Conservation (phyloP, 2,113 vertebrate species). For the Ailuropoda melanoleuca region DNA sequence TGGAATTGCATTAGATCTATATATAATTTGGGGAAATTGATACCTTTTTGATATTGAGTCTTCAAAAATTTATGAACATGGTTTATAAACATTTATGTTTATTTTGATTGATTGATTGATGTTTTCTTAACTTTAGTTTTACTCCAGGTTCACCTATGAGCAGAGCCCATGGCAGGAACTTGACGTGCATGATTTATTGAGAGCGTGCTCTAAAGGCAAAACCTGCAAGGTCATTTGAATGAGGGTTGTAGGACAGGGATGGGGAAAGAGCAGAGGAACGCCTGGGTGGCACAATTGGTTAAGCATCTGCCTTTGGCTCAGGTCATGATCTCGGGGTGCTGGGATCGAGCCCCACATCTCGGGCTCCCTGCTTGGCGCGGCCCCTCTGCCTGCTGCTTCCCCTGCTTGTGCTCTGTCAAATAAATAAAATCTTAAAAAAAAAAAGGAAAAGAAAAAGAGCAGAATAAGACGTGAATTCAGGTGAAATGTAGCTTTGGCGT, state of each 20-base stretch:
- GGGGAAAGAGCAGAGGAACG: neutral
- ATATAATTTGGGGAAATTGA: neutral
- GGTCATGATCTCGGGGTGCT: too few relatives aligned
- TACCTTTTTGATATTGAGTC: neutral
- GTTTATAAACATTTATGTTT: neutral
- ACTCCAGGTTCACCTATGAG: neutral
- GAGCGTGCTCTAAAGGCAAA: neutral
- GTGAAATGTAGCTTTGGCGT: neutral
- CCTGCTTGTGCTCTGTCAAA: too few relatives aligned
- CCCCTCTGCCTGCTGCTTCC: too few relatives aligned
- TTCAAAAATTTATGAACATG: neutral
- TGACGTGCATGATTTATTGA: neutral
- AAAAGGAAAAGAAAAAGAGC: neutral
- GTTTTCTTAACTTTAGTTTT: neutral
- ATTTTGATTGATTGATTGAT: neutral
- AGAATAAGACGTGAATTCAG: neutral
- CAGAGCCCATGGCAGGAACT: neutral
- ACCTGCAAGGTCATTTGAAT: neutral
- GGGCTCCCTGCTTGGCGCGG: too few relatives aligned
- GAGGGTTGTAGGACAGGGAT: neutral
- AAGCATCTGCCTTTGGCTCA: too few relatives aligned
- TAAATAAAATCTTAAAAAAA: too few relatives aligned
- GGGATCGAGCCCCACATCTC: too few relatives aligned
- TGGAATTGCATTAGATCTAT: neutral
- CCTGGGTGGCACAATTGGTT: too few relatives aligned